These are phyloP conservation scores for Acrobasis consociella DNA, from an alignment of 2,888 invertebrate genomes.

Conservation along the genomic window DNA sequence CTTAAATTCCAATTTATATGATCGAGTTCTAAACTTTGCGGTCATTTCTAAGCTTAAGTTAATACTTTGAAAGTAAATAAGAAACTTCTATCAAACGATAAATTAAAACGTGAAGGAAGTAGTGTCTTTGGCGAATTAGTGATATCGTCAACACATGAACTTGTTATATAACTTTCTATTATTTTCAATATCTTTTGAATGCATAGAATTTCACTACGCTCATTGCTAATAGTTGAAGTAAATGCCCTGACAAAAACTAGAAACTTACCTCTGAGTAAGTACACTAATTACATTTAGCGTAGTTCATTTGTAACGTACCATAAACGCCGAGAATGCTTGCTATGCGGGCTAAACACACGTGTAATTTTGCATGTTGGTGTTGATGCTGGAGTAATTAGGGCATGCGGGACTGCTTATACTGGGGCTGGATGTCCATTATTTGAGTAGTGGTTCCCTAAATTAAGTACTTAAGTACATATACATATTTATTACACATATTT, in stretches of 20 bases:
- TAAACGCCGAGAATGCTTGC: constrained; percentile 8
- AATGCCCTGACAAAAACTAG: constrained; percentile 1
- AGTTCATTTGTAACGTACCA: constrained; percentile 15
- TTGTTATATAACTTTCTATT: background rate
- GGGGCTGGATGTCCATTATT: background rate
- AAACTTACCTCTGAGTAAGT: constrained; percentile 5
- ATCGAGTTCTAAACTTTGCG: constrained; percentile 13
- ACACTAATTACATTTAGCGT: constrained; percentile 15
- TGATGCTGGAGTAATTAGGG: background rate
- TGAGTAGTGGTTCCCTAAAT: background rate
- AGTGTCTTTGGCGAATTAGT: too few species aligned
- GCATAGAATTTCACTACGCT: background rate
- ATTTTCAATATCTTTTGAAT: background rate
- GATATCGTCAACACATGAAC: too few species aligned
- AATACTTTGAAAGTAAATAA: background rate
- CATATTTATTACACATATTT: too few species aligned
- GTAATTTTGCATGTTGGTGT: constrained; percentile 3
- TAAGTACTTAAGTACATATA: too few species aligned
- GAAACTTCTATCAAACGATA: too few species aligned
- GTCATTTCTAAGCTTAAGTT: constrained; percentile 2
- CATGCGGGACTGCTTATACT: constrained; percentile 1
- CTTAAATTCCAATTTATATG: constrained; percentile 7
- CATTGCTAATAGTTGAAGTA: background rate
- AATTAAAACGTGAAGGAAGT: too few species aligned
- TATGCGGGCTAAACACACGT: constrained; percentile 8